These are phyloP conservation scores for Netta rufina DNA, from an alignment of 2,797 vertebrate species.

Conservation along the genomic window DNA sequence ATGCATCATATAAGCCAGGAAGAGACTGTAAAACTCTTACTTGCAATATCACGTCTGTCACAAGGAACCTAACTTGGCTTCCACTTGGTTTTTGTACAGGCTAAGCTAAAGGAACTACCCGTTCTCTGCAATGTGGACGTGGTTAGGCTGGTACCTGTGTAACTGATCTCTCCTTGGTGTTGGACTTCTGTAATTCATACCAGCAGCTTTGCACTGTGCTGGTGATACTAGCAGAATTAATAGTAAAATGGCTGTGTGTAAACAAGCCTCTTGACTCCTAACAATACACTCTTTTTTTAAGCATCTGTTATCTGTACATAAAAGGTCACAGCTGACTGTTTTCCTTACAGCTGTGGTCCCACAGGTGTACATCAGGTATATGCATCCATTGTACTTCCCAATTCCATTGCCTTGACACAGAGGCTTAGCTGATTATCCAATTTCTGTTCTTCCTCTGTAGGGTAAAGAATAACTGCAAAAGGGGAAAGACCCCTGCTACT, in stretches of 20 bases:
- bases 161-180: background rate
- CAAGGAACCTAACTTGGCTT: background rate
- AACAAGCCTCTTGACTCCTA: background rate
- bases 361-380: background rate
- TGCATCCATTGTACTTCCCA: background rate
- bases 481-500: background rate
- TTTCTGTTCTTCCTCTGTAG: background rate
- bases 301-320: background rate
- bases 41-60: background rate
- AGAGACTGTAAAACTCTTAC: background rate
- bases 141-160: background rate
- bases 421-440: background rate
- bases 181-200: background rate
- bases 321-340: background rate
- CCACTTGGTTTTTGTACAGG: background rate
- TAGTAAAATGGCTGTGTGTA: accelerated
- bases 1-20: background rate
- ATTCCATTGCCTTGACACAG: background rate
- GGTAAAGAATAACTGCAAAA: background rate
- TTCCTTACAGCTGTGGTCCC: background rate
- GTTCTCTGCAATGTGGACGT: background rate
- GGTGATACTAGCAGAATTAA: background rate
- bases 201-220: background rate
- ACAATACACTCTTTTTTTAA: background rate
- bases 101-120: background rate